Evolutionary conservation across 2,113 vertebrate species (phyloP).

Genomic region (Prietella phreatophila): DNA sequence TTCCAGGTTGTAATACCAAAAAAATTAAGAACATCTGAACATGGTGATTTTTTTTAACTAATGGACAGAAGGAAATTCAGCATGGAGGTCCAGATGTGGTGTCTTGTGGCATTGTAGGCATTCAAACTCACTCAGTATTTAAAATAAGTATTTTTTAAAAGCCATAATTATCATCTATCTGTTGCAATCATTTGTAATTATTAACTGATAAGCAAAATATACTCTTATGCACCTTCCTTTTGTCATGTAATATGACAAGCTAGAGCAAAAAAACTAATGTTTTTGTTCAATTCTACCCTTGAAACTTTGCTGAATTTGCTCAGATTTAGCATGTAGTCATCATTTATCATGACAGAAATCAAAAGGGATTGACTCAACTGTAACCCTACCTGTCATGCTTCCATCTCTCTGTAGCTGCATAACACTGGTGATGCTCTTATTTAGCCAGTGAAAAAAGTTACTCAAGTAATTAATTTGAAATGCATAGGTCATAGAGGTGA

Average conservation of each 20-base stretch:
- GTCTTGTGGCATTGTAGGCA: too few relatives aligned
- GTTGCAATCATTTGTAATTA: background rate
- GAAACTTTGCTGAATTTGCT: background rate
- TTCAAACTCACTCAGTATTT: too few relatives aligned
- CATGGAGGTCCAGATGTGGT: too few relatives aligned
- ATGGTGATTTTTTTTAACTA: too few relatives aligned
- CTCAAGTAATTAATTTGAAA: background rate
- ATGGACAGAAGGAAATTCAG: too few relatives aligned
- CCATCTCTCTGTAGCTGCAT: background rate
- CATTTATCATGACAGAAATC: background rate
- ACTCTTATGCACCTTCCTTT: background rate
- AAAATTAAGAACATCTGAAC: too few relatives aligned
- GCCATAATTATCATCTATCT: background rate
- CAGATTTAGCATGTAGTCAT: background rate
- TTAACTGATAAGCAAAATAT: background rate
- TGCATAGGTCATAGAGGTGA: background rate
- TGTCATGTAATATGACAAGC: background rate
- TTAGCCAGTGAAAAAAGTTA: background rate
- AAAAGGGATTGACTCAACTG: background rate
- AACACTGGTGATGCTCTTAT: background rate
- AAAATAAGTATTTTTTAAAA: background rate
- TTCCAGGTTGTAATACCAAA: too few relatives aligned
- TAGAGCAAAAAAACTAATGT: background rate
- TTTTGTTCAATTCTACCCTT: background rate
- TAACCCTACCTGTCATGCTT: background rate